phyloP scores from a whole-genome alignment of 2,113 vertebrate genomes.

The Arenaria interpres region DNA sequence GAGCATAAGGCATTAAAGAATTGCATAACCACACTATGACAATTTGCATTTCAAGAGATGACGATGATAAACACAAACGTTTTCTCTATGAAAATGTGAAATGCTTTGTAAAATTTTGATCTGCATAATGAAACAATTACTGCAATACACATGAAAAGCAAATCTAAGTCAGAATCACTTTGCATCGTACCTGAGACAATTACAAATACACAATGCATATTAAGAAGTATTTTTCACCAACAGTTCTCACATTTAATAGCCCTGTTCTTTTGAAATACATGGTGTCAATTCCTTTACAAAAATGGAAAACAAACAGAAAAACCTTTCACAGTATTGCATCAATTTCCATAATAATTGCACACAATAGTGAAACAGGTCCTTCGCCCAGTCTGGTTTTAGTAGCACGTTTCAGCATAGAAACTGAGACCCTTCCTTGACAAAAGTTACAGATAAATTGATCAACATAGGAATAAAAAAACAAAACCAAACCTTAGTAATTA shows the following conservation, averaged over 20 bases:
- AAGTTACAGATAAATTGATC: not conserved
- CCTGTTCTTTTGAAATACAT: not conserved
- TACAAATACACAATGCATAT: not conserved
- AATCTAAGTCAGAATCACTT: not conserved
- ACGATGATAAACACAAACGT: not conserved
- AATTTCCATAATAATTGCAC: not conserved
- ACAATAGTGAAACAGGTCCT: not conserved
- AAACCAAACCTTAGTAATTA: not conserved
- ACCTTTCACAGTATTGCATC: not conserved
- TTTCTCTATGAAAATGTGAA: not conserved
- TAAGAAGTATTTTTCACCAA: not conserved
- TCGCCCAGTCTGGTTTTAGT: not conserved
- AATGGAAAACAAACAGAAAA: fast-evolving
- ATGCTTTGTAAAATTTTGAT: not conserved
- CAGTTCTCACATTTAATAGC: not conserved
- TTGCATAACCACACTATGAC: not conserved
- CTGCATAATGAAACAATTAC: not conserved
- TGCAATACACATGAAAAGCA: not conserved
- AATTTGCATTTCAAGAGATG: not conserved
- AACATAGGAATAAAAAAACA: no score
- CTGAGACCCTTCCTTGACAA: not conserved
- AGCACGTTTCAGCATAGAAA: not conserved
- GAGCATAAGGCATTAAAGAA: not conserved
- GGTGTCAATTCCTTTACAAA: not conserved
- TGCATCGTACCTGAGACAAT: not conserved